Base-by-base conservation (phyloP, 2,113 vertebrate genomes). In the Deroptyus accipitrinus region DNA sequence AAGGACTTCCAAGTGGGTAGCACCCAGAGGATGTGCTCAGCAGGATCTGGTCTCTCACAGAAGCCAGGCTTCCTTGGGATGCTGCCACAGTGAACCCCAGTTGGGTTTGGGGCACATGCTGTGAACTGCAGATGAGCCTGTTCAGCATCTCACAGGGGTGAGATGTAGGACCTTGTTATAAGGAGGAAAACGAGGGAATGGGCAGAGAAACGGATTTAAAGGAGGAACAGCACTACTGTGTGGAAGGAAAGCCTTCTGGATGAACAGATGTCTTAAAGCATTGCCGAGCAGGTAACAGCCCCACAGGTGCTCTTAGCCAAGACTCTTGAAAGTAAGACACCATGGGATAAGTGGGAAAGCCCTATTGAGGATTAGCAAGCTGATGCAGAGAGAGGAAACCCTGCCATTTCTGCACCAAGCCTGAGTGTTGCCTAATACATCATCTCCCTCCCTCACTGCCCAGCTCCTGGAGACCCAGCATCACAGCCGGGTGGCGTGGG, bases 221-320 rank as follows among this genome's bases (percentile, higher is more conserved):
- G 46, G 57, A 42, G 51, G 46, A 74, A 22, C 9, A 6, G 8
- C 41, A 8, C 51, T 0, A 9, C 63, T 2, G 3, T 0, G 0
- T 1, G 78, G 39, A 72, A 73, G 42, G 48, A 64, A 68, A 85
- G 17, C 8, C 42, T 46, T 69, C 75, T 9, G 37, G 12, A 17
- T 2, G n/a, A 31, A 57, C 2, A 2, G 62, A 19, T 48, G 70
- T 13, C 42, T 69, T 42, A 57, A 35, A 69, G 41, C 69, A n/a
- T n/a, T 1, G 0, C 48, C 0, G 3, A 48, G 30, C 0, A 1
- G 28, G 35, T 37, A 35, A 9, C 46, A 37, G 17, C 35, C 7
- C 62, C 2, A 7, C 77, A 6, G 7, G 33, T 57, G 44, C 70
- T 44, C 51, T 6, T 6, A 25, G 88, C n/a, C 76, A 64, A 54